Conservation (phyloP, 2,888 invertebrate genomes). For the Zonitis immaculata region DNA sequence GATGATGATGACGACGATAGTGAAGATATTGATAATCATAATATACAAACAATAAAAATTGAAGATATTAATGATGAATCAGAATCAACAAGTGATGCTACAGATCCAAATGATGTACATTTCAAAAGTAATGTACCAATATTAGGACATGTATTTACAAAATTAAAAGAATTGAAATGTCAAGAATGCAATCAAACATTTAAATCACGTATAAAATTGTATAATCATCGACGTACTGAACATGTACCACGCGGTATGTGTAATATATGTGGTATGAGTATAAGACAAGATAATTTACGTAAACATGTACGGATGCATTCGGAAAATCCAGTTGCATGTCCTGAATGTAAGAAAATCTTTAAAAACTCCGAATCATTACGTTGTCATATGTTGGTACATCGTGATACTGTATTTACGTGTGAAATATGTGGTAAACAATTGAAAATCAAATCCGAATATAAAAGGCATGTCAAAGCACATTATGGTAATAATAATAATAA, state of each 20-base stretch:
- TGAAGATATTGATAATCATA: neutral
- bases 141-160: slow-evolving; percentile 4
- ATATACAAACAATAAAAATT: slow-evolving; percentile 5
- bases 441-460: slow-evolving; percentile 35
- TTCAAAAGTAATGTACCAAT: neutral
- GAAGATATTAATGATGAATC: slow-evolving; percentile 6
- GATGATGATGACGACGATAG: neutral
- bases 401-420: slow-evolving; percentile 32
- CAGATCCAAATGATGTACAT: neutral
- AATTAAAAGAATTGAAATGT: slow-evolving; percentile 25
- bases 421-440: slow-evolving; percentile 37
- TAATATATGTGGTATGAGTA: slow-evolving; percentile 38
- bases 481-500: slow-evolving; percentile 21
- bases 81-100: neutral
- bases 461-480: slow-evolving; percentile 35
- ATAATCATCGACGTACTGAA: slow-evolving; percentile 30
- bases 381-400: slow-evolving; percentile 35
- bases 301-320: slow-evolving; percentile 36
- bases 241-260: slow-evolving; percentile 35
- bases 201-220: slow-evolving; percentile 25
- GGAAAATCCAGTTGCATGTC: slow-evolving; percentile 33
- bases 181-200: slow-evolving; percentile 31
- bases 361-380: slow-evolving; percentile 39
- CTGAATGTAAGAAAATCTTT: slow-evolving; percentile 33
- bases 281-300: slow-evolving; percentile 35